Base-by-base conservation (phyloP, 2,797 vertebrate species). In the Somateria mollissima region DNA sequence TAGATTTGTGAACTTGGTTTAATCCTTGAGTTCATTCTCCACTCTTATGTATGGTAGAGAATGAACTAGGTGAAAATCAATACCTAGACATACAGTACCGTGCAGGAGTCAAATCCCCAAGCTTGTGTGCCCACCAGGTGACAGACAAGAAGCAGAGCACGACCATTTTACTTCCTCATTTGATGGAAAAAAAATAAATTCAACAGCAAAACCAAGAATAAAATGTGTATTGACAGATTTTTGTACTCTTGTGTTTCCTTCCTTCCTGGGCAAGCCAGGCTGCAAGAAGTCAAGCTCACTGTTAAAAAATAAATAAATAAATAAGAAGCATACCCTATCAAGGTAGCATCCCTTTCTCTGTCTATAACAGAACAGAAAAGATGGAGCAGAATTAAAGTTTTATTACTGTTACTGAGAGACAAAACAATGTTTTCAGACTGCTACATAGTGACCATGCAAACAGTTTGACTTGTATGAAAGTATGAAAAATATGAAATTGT, bases 191-290 rank as follows among this genome's bases (percentile, higher is more conserved):
- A 61, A 54, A 92, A 72, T n/a, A 18, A 65, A 69, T 72, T 82
- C 28, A 73, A 43, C 75, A 77, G 61, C 81, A 79, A 58, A 95
- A 78, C 45, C 47, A 83, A 94, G 84, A 89, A 89, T 73, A 91
- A 92, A 81, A 84, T 58, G 16, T 80, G 3, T 79, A 90, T 84
- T 91, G 72, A 62, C 58, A 82, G 58, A 74, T 32, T 84, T 94
- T 89, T 86, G 30, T 79, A 17, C 28, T 83, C 49, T 47, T 58
- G 7, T 56, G n/a, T 89, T 96, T 96, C 76, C 81, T 95, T 96
- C 71, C 74, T 96, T 76, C 39, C 54, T 82, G 81, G 51, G 65
- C 60, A 53, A 71, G 49, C 58, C 20, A 3, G 56, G 19, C 75
- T 80, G 60, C 77, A 45, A 96, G 53, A 95, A 83, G 39, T 77